Conservation (phyloP, 2,888 invertebrate genomes). For the Drosophila buzzatii region DNA sequence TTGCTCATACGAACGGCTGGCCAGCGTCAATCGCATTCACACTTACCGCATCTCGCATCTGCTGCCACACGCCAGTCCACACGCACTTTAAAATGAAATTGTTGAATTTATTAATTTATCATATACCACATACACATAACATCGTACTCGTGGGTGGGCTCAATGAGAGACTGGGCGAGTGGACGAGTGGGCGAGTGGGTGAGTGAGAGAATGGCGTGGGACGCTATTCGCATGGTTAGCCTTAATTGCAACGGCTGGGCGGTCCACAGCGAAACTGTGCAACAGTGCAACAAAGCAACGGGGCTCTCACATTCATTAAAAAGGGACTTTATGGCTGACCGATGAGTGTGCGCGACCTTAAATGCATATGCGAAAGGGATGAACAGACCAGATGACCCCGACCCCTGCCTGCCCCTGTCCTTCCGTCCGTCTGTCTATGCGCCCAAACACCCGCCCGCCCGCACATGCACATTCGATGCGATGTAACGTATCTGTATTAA, state of each 20-base stretch:
- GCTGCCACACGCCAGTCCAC: slow-evolving; percentile 40
- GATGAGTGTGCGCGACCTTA: slow-evolving; percentile 21
- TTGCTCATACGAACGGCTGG: slow-evolving; percentile 5
- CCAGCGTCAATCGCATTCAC: slow-evolving; percentile 4
- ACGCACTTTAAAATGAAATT: slow-evolving; percentile 66
- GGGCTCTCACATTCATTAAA: slow-evolving; percentile 77
- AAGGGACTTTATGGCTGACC: slow-evolving; percentile 51
- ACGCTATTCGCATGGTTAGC: slow-evolving; percentile 68
- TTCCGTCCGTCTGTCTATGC: neutral
- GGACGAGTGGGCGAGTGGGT: slow-evolving; percentile 3
- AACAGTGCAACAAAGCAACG: slow-evolving; percentile 41
- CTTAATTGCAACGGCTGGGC: slow-evolving; percentile 66
- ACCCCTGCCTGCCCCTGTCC: neutral
- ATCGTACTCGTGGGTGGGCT: slow-evolving; percentile 21
- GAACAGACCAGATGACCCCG: neutral
- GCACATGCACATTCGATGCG: slow-evolving; percentile 38
- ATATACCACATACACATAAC: slow-evolving; percentile 23
- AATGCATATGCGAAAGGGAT: slow-evolving; percentile 43
- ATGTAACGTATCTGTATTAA: slow-evolving; percentile 43
- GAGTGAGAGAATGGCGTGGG: slow-evolving; percentile 29
- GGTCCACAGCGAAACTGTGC: slow-evolving; percentile 18
- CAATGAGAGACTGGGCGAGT: slow-evolving; percentile 1
- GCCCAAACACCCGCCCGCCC: neutral
- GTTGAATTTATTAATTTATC: slow-evolving; percentile 74
- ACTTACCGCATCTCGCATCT: neutral